These are phyloP conservation scores for Apeltes quadracus DNA, from an alignment of 2,113 vertebrate genomes.

Conservation along the genomic window DNA sequence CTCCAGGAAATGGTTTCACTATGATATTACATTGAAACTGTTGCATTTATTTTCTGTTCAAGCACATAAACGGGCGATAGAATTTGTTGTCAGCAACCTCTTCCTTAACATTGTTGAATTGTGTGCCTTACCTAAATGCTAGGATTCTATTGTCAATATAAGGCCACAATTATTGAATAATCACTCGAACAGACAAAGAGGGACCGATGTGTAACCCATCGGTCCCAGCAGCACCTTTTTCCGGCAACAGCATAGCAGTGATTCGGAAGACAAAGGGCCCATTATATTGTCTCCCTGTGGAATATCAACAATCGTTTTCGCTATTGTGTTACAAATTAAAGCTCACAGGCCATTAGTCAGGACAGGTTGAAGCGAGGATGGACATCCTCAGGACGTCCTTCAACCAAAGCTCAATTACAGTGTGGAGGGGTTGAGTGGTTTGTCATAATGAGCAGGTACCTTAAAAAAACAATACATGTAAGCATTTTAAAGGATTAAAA, in stretches of 20 bases:
- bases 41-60: background rate
- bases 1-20: background rate
- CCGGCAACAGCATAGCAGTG: constrained; percentile 16
- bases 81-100: background rate
- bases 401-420: constrained; percentile 59
- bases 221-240: constrained; percentile 23
- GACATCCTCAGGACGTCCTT: constrained; percentile 54
- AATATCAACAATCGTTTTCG: constrained; percentile 38
- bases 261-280: constrained; percentile 33
- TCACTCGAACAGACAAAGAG: constrained; percentile 15
- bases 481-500: constrained; percentile 26
- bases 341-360: constrained; percentile 67
- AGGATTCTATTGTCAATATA: background rate
- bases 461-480: too few relatives aligned
- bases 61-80: background rate
- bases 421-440: constrained; percentile 50
- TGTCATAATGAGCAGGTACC: constrained; percentile 48
- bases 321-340: constrained; percentile 62
- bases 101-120: background rate
- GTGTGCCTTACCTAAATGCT: background rate
- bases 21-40: background rate
- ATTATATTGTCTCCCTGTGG: constrained; percentile 25
- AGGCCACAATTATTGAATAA: constrained; percentile 15
- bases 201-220: constrained; percentile 18
- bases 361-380: constrained; percentile 39